A percentile compares a stretch with the other conserved stretches of the same genome.
Conservation (phyloP, 2,888 invertebrate genomes). For the Adineta ricciae region DNA sequence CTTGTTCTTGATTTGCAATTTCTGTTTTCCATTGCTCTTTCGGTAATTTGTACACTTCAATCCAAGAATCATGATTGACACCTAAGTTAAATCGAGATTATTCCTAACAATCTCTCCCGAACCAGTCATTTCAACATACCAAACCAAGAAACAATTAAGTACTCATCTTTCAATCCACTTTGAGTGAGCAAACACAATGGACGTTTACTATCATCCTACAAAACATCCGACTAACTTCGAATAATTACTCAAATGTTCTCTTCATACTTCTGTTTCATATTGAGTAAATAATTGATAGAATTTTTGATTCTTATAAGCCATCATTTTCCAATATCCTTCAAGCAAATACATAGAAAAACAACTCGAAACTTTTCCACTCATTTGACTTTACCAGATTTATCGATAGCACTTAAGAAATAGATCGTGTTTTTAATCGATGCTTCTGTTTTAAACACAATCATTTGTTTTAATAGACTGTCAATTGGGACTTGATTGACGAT, state of each 20-base stretch:
- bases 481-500: not conserved
- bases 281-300: constrained; percentile 3
- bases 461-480: not conserved
- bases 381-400: not conserved
- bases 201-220: not conserved
- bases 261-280: constrained; percentile 1
- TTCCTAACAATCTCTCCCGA: not conserved
- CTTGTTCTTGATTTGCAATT: not conserved
- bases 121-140: not conserved
- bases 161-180: not conserved
- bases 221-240: not conserved
- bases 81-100: not conserved
- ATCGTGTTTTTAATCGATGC: not conserved
- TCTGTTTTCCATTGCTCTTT: constrained; percentile 20
- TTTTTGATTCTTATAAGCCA: constrained; percentile 14
- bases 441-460: not conserved
- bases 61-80: not conserved
- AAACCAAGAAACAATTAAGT: not conserved
- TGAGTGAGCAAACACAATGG: not conserved
- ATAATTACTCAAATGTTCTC: not conserved
- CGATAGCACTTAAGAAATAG: constrained; percentile 4
- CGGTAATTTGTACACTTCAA: not conserved
- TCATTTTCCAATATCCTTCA: not conserved
- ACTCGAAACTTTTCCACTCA: too few species aligned
- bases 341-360: not conserved